Base-by-base conservation (phyloP, 2,113 vertebrate species). In the Thamnaconus septentrionalis region DNA sequence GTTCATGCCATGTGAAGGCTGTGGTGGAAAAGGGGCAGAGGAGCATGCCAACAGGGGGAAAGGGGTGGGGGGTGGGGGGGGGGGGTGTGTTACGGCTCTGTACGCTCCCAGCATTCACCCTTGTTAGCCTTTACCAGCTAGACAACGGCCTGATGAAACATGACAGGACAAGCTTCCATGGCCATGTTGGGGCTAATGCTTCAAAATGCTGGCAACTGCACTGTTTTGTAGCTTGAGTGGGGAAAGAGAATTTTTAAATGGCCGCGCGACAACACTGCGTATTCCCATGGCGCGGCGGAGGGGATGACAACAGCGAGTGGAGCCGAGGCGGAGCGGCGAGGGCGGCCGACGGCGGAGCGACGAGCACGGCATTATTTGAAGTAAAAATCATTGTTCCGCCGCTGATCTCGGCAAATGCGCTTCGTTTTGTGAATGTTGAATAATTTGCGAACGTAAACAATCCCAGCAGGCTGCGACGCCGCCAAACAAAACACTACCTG, bases 151-250 rank as follows among this genome's bases (percentile, higher is more conserved):
- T 91, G 89, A 92, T 91, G 84, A 83, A 89, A 92, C 86, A 89
- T 92, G 92, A 91, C 90, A 91, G 87, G 80, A 84, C 86, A 84
- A 88, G 87, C 90, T 91, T 91, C 89, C 86, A 83, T 84, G 77
- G 86, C 73, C 88, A 76, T 84, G 86, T 87, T 78, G 77, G 69
- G 67, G 73, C 73, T 64, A 82, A 83, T 60, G 62, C 79, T 82
- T 72, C 75, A 71, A 86, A 86, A 87, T 56, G 78, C 66, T 56
- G 59, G 62, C 65, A 71, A 86, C 70, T 71, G 79, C 75, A 66
- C 73, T 69, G 77, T 78, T 86, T 84, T 90, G 85, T 84, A 77
- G 67, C 76, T 76, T 46, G 64, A 69, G 60, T 70, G 75, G 59
- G 58, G 64, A 52, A 81, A 81, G 85, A 56, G 51, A 50, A 82